Evolutionary conservation across 2,113 vertebrate genomes (phyloP).

Genomic region (Thoracochromis brauschi): DNA sequence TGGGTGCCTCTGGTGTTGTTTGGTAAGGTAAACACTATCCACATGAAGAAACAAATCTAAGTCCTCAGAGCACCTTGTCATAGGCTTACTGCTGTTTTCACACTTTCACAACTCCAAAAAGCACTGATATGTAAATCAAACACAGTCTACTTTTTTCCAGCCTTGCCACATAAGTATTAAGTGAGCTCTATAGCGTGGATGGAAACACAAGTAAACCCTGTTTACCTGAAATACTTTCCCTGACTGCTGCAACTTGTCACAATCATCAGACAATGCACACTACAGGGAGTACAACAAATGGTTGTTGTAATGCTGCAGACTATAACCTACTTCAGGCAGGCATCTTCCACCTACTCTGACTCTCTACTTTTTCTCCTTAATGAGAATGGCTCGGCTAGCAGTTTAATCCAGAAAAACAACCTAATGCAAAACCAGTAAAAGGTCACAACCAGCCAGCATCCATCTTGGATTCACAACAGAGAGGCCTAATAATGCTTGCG

Average conservation of each 20-base stretch:
- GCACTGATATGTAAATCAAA: slow-evolving; percentile 20
- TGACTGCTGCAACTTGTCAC: background rate
- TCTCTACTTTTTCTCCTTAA: background rate
- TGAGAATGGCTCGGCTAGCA: background rate
- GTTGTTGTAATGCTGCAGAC: background rate
- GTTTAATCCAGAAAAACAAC: background rate
- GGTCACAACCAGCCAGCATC: slow-evolving; percentile 14
- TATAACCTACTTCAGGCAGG: background rate
- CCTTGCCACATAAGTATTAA: background rate
- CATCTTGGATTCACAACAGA: slow-evolving; percentile 3
- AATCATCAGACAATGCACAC: background rate
- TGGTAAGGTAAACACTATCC: slow-evolving; percentile 26
- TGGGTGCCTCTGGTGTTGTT: slow-evolving; percentile 19
- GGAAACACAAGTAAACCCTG: background rate
- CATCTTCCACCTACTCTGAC: background rate
- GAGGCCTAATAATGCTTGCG: background rate
- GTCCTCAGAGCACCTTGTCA: slow-evolving; percentile 9
- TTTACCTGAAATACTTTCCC: slow-evolving; percentile 4
- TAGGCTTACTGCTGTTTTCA: background rate
- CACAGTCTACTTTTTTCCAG: background rate
- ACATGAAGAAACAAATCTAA: slow-evolving; percentile 3
- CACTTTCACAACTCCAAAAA: background rate
- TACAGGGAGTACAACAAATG: slow-evolving; percentile 2
- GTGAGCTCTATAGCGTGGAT: background rate
- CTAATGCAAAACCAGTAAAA: slow-evolving; percentile 15